Base-by-base conservation (phyloP, 1,140 invertebrate species). In the Archivesica marissinica region DNA sequence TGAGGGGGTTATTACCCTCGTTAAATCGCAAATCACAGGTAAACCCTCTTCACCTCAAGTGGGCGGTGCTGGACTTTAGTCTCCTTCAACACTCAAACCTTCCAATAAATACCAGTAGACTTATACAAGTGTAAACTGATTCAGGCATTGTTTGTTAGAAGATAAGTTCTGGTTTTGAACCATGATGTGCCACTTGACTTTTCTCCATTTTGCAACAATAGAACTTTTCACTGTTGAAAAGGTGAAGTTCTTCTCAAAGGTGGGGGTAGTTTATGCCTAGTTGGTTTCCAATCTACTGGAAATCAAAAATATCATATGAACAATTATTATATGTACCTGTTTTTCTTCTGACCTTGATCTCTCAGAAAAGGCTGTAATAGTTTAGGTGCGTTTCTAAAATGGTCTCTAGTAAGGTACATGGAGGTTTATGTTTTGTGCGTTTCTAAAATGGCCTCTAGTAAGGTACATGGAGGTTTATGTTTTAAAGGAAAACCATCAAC, bases 211-310 rank as follows among this genome's bases (percentile, higher is more conserved):
- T 33, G 15, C 30, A 33, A 64, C 59, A 64, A 64, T 64, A 35
- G 59, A 64, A 33, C 38, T 35, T 64, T 15, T 1, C 9, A 9
- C 20, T 35, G 30, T 35, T 35, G 23, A 35, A 3, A 64, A 64
- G 11, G 33, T 20, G 30, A 17, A 64, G 7, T 64, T 64, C n/a
- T 64, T 20, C 30, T 6, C 30, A 64, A 64, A 35, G 59, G 30
- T 64, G 59, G 59, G 33, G 30, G 59, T 64, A 3, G 9, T 64
- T 15, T n/a, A 72, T 23, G 68, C 68, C 25, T 17, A 41, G 50
- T 72, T 72, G 68, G 25, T 47, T 72, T 50, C n/a, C 13, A 72
- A 72, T 72, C 38, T 11, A 47, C 68, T 72, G 68, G 68, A 72
- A 68, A 72, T 72, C 38, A 41, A 47, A 70, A 72, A 17, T 72